Evolutionary conservation across 2,113 vertebrate genomes (phyloP), one percentile per base, ranked within the genome.

Genomic region (Mobula birostris): DNA sequence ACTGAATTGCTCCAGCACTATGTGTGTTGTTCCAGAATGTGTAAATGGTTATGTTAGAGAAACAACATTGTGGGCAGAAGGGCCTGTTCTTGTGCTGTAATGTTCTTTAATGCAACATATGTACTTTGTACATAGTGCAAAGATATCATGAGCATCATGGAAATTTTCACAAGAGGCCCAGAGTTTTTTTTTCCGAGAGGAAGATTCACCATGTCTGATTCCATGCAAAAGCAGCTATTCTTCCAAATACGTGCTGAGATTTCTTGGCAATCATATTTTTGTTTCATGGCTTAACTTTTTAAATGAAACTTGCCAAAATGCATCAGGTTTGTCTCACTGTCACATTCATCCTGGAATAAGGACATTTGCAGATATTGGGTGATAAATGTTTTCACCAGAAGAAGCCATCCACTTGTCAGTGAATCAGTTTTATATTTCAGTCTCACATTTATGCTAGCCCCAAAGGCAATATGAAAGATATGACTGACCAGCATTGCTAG

Each of bases 391-490:
- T 90, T 66, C 61, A 90, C 61, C 85, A 90, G 56, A 66, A 88
- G 63, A 66, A 66, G 7, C 61, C n/a, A 66, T 15, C 21, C 5
- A 63, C 61, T 90, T 90, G 61, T 32, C 29, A 66, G 15, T 32
- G 17, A n/a, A 90, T 90, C 61, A 19, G 63, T 17, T 90, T 90
- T 90, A 7, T 90, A 90, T 90, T 90, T 90, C n/a, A 32, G 61
- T 66, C 66, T 90, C 0, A 19, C n/a, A 66, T 6, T 14, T 63
- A 8, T 32, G 85, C n/a, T 90, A n/a, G 61, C 14, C 61, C 61
- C 17, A 48, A 19, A 90, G 21, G 82, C 82, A 85, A 29, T 58
- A 85, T 58, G 56, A 58, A 27, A 61, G 56, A 58, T 85, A 85
- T 24, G 61, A 29, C 70, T 76, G 36, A 6, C 21, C 9, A 40